Conservation (phyloP, 1,140 invertebrate genomes). For the Anastatus disparis region DNA sequence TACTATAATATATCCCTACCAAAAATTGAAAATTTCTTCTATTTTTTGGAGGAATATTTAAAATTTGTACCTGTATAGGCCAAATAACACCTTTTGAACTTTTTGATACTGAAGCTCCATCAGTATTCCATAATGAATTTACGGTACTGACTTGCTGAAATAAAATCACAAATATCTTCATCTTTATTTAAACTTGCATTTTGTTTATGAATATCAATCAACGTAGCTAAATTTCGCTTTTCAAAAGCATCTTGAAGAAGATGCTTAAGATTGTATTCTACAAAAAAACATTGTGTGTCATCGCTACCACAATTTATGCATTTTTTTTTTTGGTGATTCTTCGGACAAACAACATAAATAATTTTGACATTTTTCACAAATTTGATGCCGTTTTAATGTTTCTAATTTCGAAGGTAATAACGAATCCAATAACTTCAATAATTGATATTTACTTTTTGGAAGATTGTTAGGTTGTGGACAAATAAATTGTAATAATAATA, state of each 20-base stretch:
- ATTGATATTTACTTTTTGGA: slow-evolving; percentile 15
- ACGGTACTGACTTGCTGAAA: neutral
- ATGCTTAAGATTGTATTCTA: neutral
- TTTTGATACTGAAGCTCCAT: slow-evolving; percentile 23
- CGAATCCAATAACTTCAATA: neutral
- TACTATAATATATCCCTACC: slow-evolving; percentile 25
- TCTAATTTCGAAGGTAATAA: neutral
- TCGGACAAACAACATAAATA: slow-evolving; percentile 25
- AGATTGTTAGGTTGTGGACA: slow-evolving; percentile 31
- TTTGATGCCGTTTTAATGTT: slow-evolving; percentile 30
- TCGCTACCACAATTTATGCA: neutral
- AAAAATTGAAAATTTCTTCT: slow-evolving; percentile 26
- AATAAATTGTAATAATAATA: neutral
- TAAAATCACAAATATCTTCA: neutral
- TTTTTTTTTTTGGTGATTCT: neutral
- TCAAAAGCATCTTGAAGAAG: slow-evolving; percentile 6
- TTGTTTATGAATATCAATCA: neutral
- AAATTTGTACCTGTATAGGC: slow-evolving; percentile 21
- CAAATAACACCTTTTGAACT: slow-evolving; percentile 33
- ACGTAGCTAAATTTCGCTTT: neutral
- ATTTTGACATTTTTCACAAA: slow-evolving; percentile 33
- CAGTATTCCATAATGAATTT: slow-evolving; percentile 29
- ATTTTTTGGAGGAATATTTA: slow-evolving; percentile 10
- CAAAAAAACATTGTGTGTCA: neutral
- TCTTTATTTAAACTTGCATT: neutral